Conservation (phyloP, 2,888 invertebrate species). For the Cantharis flavilabris region DNA sequence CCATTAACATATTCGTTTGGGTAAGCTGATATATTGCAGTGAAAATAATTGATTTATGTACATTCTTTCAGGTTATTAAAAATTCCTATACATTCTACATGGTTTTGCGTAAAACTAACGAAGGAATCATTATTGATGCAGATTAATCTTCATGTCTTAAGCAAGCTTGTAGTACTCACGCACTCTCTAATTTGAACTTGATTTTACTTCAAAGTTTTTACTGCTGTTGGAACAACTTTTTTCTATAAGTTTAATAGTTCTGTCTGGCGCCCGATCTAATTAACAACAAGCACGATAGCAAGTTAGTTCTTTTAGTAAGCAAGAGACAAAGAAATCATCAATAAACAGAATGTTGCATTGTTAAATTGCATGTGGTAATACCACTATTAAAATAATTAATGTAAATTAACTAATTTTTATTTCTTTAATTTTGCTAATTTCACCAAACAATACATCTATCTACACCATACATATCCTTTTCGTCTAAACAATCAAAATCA, state of each 20-base stretch:
- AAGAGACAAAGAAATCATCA: too few relatives aligned
- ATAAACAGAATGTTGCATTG: too few relatives aligned
- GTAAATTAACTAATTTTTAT: not conserved
- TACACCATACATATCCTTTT: slow-evolving; percentile 65
- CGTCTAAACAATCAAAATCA: slow-evolving; percentile 66
- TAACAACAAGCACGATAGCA: too few relatives aligned
- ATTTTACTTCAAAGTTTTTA: too few relatives aligned
- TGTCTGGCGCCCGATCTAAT: too few relatives aligned
- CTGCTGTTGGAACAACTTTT: too few relatives aligned
- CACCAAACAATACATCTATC: slow-evolving; percentile 68
- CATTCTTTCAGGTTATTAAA: not conserved
- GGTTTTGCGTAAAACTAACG: slow-evolving; percentile 5
- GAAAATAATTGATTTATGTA: not conserved
- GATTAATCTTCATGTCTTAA: not conserved
- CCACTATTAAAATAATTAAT: too few relatives aligned
- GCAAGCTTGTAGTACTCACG: not conserved
- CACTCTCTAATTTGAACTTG: not conserved
- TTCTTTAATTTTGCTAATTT: not conserved
- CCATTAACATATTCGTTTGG: slow-evolving; percentile 3
- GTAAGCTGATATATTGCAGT: not conserved
- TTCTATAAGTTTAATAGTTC: too few relatives aligned
- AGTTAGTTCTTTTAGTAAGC: too few relatives aligned
- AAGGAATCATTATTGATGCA: not conserved
- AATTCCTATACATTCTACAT: slow-evolving; percentile 6
- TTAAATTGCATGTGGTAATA: too few relatives aligned